A percentile compares a stretch with the other conserved stretches of the same genome.
These are phyloP conservation scores for Aphidius colemani DNA, from an alignment of 2,888 invertebrate species.

Conservation along the genomic window DNA sequence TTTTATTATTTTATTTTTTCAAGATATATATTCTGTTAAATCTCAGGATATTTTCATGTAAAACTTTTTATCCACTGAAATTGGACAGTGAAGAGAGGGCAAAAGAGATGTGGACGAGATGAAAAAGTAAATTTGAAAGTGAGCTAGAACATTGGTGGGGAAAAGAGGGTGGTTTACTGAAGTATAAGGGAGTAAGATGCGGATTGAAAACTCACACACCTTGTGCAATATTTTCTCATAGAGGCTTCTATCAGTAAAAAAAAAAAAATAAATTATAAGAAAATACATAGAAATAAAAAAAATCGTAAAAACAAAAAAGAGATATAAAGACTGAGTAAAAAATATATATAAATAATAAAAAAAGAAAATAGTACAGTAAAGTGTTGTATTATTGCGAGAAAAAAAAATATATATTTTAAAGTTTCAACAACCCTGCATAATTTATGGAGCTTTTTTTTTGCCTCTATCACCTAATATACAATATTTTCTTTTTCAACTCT, in stretches of 20 bases:
- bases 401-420: constrained; percentile 28
- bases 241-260: constrained; percentile 42
- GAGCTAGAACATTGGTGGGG: neutral
- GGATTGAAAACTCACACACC: constrained; percentile 49
- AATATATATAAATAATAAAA: too few species aligned
- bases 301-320: neutral
- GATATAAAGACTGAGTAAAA: constrained; percentile 18
- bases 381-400: too few species aligned
- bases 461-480: constrained; percentile 51
- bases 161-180: constrained; percentile 10
- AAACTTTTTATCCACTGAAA: neutral
- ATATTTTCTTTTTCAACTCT: constrained; percentile 45
- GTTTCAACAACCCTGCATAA: constrained; percentile 48
- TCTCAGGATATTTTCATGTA: constrained; percentile 20
- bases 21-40: constrained; percentile 27
- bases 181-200: constrained; percentile 28
- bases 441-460: constrained; percentile 59
- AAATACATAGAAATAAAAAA: constrained; percentile 13
- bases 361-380: too few species aligned
- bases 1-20: constrained; percentile 8
- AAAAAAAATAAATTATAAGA: constrained; percentile 18
- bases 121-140: constrained; percentile 3
- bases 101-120: constrained; percentile 21
- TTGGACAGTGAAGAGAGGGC: constrained; percentile 12
- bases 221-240: constrained; percentile 53